phyloP scores from a whole-genome alignment of 2,113 vertebrate genomes.

The Sorex fumeus region DNA sequence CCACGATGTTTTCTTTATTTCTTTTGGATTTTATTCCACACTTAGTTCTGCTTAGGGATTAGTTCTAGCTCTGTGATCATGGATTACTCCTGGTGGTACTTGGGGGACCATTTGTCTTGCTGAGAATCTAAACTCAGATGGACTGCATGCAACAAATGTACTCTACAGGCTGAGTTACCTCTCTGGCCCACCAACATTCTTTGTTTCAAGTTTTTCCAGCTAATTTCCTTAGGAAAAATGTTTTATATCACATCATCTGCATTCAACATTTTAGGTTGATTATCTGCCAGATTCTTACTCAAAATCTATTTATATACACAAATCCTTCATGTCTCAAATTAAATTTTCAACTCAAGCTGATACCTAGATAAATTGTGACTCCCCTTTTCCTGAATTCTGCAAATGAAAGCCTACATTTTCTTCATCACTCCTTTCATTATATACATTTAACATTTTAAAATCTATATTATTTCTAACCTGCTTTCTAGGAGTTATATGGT shows the following conservation, averaged over 20 bases:
- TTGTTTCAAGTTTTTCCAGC: not conserved
- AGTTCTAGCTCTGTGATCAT: too few relatives aligned
- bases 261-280: not conserved
- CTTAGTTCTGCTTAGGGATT: too few relatives aligned
- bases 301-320: not conserved
- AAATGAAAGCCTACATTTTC: not conserved
- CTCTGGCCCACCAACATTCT: not conserved
- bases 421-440: not conserved
- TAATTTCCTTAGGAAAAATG: not conserved
- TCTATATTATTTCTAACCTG: not conserved
- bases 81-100: too few relatives aligned
- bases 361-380: not conserved
- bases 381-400: not conserved
- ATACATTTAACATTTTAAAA: not conserved
- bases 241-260: not conserved
- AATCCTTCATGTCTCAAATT: not conserved
- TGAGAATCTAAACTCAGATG: too few relatives aligned
- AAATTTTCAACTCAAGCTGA: not conserved
- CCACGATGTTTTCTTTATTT: too few relatives aligned
- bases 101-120: too few relatives aligned
- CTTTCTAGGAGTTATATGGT: not conserved
- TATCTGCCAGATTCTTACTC: not conserved
- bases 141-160: too few relatives aligned
- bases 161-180: too few relatives aligned
- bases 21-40: too few relatives aligned